Base-by-base conservation (phyloP, 2,888 invertebrate species). In the Zaprionus bogoriensis region DNA sequence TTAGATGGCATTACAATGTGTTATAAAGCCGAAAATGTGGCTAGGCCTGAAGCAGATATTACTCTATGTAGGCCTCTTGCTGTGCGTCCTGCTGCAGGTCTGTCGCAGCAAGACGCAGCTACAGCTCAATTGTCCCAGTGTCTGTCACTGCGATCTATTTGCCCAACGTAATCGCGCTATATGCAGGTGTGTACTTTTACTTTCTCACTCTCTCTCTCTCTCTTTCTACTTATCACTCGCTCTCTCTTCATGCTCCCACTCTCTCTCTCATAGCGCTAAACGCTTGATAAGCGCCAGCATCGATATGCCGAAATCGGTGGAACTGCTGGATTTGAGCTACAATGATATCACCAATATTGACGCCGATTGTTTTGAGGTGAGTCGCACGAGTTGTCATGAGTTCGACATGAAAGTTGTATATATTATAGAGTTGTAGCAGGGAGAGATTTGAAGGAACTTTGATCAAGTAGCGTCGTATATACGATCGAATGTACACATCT, bases 321-420 rank as follows among this genome's bases (percentile, higher is more conserved):
- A 94, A 89, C 90, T 93, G 41, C 92, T 94, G 66, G 93, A 93
- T 88, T 89, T 94, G 66, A 93, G 93, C 72, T 91, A 92, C 69
- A 94, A 94, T 89, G 92, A 92, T 77, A 93, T 94, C 68, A 93
- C 92, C 72, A 92, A 92, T 73, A 88, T 94, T 83, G 93, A 93
- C 60, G 93, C 93, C 82, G 92, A 92, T 77, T 92, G 93, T 88
- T 94, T 94, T 86, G 90, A 92, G 92, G 94, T 94, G 89, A 91
- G 88, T 63, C 23, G 12, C 17, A 23, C 17, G 4, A 42, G n/a
- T 23, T 42, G 20, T 39, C 17, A 39, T 20, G 9, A n/a, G n/a
- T n/a, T 12, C 2, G 17, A 17, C 12, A 20, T 20, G n/a, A 39
- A 20, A n/a, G 17, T 36, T 36, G 14, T 14, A 14, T 7, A 12